Conservation (phyloP, 2,113 vertebrate species). For the Ramphastos sulfuratus region DNA sequence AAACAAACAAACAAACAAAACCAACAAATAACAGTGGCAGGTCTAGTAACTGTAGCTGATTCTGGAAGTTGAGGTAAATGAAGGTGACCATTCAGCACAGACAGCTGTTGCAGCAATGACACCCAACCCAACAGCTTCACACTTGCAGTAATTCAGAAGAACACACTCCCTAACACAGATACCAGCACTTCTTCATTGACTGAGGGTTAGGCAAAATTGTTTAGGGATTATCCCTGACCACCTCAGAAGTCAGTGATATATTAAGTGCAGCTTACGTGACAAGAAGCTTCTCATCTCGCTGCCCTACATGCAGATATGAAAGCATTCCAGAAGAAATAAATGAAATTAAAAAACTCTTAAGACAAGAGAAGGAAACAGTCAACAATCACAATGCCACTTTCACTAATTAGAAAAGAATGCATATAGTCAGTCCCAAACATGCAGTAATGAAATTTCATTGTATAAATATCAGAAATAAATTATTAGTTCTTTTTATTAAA, state of each 20-base stretch:
- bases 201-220: not conserved
- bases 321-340: not conserved
- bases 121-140: not conserved
- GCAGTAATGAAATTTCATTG: slow-evolving; percentile 6
- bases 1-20: too few relatives aligned
- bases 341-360: not conserved
- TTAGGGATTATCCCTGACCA: not conserved
- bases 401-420: slow-evolving; percentile 45
- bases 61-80: not conserved
- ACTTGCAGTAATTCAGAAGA: not conserved
- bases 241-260: not conserved
- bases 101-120: not conserved
- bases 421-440: slow-evolving; percentile 15
- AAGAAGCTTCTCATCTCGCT: not conserved
- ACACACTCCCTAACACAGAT: not conserved
- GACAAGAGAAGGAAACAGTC: not conserved
- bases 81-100: not conserved
- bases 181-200: not conserved
- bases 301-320: not conserved
- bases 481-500: slow-evolving; percentile 15
- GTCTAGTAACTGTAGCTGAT: not conserved
- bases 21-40: not conserved
- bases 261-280: not conserved
- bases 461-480: slow-evolving; percentile 33
- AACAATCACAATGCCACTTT: not conserved